Base-by-base conservation (phyloP, 2,113 vertebrate genomes). In the Plecotus auritus region DNA sequence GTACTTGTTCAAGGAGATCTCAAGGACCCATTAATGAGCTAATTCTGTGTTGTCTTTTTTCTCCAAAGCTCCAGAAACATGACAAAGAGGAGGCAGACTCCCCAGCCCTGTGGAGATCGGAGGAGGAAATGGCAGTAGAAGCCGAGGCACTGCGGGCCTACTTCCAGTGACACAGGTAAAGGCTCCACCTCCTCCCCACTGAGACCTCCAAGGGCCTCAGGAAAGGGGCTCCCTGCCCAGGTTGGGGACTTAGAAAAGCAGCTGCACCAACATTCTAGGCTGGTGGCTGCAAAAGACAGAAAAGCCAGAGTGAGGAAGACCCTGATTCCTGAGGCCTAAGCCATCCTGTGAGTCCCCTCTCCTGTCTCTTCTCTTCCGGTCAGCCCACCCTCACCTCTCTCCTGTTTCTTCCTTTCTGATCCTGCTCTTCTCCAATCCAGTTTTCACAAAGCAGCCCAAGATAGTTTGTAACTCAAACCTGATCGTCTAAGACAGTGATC, bases 81-180 rank as follows among this genome's bases (percentile, higher is more conserved):
- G 99, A 99, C 96, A 98, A 96, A 85, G 98, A 97, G 23, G 95
- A 95, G 0, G 97, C 98, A 22, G 99, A 99, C 77, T 61, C 97
- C 9, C 96, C 98, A 2, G 96, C 96, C 73, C 96, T 95, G 54
- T 99, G 99, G 99, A 98, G 99, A 96, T 98, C 98, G 0, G 99
- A 99, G 90, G 98, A 99, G 69, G 99, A 99, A 85, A 99, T 99
- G 99, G 98, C 97, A 9, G 97, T 97, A 3, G 99, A 99, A 95
- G 99, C 99, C 3, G 96, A 97, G 14, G 95, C 94, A 16, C 97
- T 99, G 51, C 98, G 97, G 66, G 97, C 90, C 59, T 98, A 98
- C 91, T 98, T 99, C 9, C 94, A 97, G 89, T 98, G 98, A 96
- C 59, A 5, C n/a, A 95, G 97, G 98, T 98, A 96, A 95, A 9